Evolutionary conservation across 2,113 vertebrate genomes (phyloP), one percentile per base, ranked within the genome.

Genomic region (Phycodurus eques): DNA sequence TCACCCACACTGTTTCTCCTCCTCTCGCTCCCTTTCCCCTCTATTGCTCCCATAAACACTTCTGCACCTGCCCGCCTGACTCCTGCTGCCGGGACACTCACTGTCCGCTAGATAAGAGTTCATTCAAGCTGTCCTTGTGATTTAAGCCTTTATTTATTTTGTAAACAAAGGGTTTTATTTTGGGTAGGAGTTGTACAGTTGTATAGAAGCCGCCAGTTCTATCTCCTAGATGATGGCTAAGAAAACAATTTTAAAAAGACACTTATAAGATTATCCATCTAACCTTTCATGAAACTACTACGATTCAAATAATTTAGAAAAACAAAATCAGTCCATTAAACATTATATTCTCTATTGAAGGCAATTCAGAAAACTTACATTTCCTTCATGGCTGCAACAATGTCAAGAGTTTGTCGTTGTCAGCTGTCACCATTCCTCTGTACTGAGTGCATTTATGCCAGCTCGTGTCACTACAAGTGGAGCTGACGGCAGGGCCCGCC

Each of bases 351-450:
- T 65, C 33, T 51, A 27, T 35, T 47, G 27, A 82, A 74, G 72
- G 44, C 33, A 78, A 75, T 71, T 54, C 2, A 46, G 57, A 73
- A 70, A 81, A 92, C 90, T 92, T 89, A 92, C 91, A 92, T 87
- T 91, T 92, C 91, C 85, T 91, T 92, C 91, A 92, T 92, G 88
- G 90, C 88, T 85, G 87, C 67, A 22, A 64, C 75, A 87, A 83
- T 85, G 76, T 85, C 80, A 79, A 82, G 71, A 60, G 83, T 80
- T 77, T 75, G 74, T 80, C 78, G 85, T 75, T 67, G 80, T 90
- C 88, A 86, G 88, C 86, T 88, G 90, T 92, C 85, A 91, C 89
- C 90, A 91, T 90, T 87, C 90, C 88, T 88, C 86, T 88, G 85
- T 85, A 85, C 88, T 78, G 85, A 90, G 78, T 73, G 86, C 70